Percentiles rank a stretch among this genome's conserved stretches.
These are phyloP conservation scores for Mnemiopsis leidyi DNA, from an alignment of 37 sponge, comb jelly and placozoan genomes.

Conservation along the genomic window DNA sequence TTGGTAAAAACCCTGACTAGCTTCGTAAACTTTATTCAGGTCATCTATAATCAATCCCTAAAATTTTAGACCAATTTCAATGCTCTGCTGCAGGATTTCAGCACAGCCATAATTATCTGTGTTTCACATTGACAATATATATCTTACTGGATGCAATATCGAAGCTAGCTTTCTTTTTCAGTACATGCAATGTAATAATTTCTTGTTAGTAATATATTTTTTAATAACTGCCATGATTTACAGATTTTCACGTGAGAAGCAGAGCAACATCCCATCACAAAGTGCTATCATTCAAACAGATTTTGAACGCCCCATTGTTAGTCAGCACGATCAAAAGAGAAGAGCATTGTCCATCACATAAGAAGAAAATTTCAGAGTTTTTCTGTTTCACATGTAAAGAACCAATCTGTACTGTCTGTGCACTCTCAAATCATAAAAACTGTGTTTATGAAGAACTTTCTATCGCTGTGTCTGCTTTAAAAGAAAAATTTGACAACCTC, in stretches of 20 bases:
- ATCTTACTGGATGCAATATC: no score
- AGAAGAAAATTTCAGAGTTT: background rate
- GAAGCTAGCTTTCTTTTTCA: no score
- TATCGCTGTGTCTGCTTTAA: slow-evolving; percentile 44
- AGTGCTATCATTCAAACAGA: slow-evolving; percentile 40
- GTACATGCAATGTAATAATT: no score
- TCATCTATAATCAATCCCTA: no score
- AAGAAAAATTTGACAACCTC: slow-evolving; percentile 56
- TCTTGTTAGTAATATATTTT: no score
- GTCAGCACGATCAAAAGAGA: slow-evolving; percentile 57
- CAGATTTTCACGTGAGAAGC: slow-evolving; percentile 62
- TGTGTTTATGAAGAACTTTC: slow-evolving; percentile 55
- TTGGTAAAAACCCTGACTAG: no score
- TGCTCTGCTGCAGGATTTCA: no score
- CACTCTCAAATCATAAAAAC: background rate
- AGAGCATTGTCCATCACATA: slow-evolving; percentile 37
- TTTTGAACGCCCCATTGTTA: slow-evolving; percentile 33
- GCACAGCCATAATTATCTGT: no score
- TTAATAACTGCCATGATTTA: background rate
- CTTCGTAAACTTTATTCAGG: no score
- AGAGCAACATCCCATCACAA: slow-evolving; percentile 64
- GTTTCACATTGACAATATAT: no score
- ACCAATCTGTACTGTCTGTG: slow-evolving; percentile 45
- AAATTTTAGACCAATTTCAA: no score
- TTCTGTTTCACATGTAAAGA: slow-evolving; percentile 50